These are phyloP conservation scores for Tringa solitaria DNA, from an alignment of 2,113 vertebrate genomes.

Conservation along the genomic window DNA sequence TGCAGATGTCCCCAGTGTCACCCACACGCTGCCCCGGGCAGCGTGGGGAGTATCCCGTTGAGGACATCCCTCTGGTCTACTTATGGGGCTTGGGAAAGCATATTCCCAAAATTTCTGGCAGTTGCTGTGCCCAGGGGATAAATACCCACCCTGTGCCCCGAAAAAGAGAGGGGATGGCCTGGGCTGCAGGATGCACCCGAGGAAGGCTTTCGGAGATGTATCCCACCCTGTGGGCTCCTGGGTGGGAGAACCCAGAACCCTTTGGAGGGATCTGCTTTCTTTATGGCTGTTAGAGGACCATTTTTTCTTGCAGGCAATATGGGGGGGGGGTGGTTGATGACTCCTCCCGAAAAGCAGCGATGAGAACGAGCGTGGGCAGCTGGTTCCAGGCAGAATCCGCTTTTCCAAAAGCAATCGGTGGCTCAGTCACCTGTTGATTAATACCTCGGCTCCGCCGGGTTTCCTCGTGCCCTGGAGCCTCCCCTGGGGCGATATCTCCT, in stretches of 20 bases:
- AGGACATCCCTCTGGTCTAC: not conserved
- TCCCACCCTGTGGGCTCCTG: not conserved
- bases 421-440: not conserved
- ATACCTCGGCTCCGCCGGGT: not conserved
- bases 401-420: not conserved
- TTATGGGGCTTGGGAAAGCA: not conserved
- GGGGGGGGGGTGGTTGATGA: not conserved
- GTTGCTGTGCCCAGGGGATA: not conserved
- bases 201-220: not conserved
- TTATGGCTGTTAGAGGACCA: not conserved
- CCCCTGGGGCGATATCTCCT: not conserved
- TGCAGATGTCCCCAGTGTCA: accelerated
- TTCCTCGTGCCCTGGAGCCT: not conserved
- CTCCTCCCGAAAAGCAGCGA: not conserved
- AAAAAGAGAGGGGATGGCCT: not conserved
- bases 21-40: accelerated
- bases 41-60: accelerated
- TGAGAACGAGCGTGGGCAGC: accelerated
- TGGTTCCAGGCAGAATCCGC: accelerated
- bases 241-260: too few relatives aligned
- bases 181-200: not conserved
- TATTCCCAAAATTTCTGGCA: too few relatives aligned
- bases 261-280: not conserved
- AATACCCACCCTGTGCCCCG: accelerated
- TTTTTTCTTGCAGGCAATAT: accelerated